Evolutionary conservation across 2,113 vertebrate genomes (phyloP), one percentile per base, ranked within the genome.

Genomic region (Mus spicilegus): DNA sequence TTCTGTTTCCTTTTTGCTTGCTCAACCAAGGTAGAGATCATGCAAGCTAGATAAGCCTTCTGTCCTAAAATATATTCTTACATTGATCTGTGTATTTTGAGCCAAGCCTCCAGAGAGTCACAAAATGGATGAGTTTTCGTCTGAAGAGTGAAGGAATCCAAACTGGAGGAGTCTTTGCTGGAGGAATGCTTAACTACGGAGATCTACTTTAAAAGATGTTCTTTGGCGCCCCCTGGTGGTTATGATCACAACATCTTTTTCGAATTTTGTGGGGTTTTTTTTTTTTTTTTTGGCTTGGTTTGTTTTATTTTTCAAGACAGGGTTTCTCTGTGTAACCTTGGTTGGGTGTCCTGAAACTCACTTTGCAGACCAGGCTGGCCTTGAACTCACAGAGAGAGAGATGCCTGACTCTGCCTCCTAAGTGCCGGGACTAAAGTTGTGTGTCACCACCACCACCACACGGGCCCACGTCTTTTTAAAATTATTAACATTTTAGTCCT

Each of bases 101-200:
- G 30, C 19, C 30, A 65, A 88, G 46, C 33, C 6, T 33, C 19
- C 67, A 78, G 17, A 63, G 56, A 91, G 92, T 78, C 73, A 77
- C 78, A 80, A 92, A 94, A 96, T 69, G 39, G 51, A 65, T 76
- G 81, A 46, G 36, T 77, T 96, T 96, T 92, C 80, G 58, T 70
- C 16, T 24, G 13, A 12, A 70, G 4, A 46, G 76, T 77, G 93
- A 95, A 92, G 77, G 73, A 96, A 92, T 70, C 54, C 63, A 75
- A 67, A 24, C 85, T 54, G 16, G 5, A 24, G 3, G 80, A 1
- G 33, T n/a, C 91, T 86, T 93, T n/a, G 13, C n/a, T 0, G 2
- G n/a, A 58, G 28, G 46, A 28, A 14, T 1, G 5, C 5, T 13
- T 94, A 56, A 39, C 9, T 0, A 1, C 33, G 14, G 17, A 10